These are phyloP conservation scores for Apodemia duryi DNA, from an alignment of 2,888 invertebrate genomes.

Conservation along the genomic window DNA sequence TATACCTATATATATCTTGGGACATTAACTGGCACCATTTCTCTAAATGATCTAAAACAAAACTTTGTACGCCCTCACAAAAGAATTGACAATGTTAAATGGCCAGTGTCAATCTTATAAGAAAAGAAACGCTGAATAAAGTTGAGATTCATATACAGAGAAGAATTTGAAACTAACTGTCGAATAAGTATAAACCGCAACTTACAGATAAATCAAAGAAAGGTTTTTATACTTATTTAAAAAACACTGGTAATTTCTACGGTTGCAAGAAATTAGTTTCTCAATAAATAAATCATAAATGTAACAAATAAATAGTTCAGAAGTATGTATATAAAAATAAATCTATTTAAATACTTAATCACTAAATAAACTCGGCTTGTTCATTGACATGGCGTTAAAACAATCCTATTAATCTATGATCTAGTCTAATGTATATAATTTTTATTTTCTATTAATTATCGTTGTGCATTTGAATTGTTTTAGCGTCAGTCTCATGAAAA, in stretches of 20 bases:
- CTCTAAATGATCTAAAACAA: constrained; percentile 35
- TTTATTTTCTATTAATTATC: not conserved
- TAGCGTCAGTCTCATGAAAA: constrained; percentile 8
- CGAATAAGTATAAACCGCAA: constrained; percentile 75
- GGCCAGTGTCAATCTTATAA: constrained; percentile 23
- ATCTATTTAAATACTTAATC: constrained; percentile 71
- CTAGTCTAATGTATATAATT: constrained; percentile 4
- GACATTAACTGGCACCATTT: constrained; percentile 65
- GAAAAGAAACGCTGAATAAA: constrained; percentile 62
- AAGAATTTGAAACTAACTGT: constrained; percentile 52
- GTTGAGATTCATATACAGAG: constrained; percentile 69
- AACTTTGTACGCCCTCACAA: constrained; percentile 25
- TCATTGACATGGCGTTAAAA: constrained; percentile 11
- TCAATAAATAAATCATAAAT: constrained; percentile 54
- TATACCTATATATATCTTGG: constrained; percentile 48
- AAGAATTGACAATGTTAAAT: constrained; percentile 19
- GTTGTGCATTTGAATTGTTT: constrained; percentile 5
- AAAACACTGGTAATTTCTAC: constrained; percentile 51
- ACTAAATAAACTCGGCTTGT: constrained; percentile 46
- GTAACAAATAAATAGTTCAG: constrained; percentile 68
- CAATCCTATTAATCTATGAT: constrained; percentile 8
- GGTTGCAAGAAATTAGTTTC: constrained; percentile 36
- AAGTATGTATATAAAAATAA: constrained; percentile 65
- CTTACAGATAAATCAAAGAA: constrained; percentile 51
- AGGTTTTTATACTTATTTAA: constrained; percentile 25